phyloP scores from a whole-genome alignment of 2,888 invertebrate species.

The Volucella zonaria region DNA sequence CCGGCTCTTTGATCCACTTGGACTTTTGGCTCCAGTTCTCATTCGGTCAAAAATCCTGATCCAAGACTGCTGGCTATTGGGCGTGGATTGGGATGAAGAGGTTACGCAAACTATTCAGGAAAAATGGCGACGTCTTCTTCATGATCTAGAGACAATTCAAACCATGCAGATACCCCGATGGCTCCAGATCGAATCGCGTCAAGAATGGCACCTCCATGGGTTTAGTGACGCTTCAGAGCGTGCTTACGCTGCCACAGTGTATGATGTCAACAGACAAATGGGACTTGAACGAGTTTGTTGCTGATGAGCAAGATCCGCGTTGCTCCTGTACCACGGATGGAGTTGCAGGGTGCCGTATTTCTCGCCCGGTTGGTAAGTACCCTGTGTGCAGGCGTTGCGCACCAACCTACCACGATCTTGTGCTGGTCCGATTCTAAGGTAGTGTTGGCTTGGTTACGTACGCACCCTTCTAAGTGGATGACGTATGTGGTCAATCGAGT shows the following conservation, averaged over 20 bases:
- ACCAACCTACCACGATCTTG: slow-evolving; percentile 7
- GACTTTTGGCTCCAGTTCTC: slow-evolving; percentile 5
- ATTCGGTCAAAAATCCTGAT: slow-evolving; percentile 2
- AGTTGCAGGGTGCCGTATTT: slow-evolving; percentile 6
- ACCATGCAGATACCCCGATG: no score
- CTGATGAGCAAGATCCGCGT: slow-evolving; percentile 9
- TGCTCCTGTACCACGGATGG: slow-evolving; percentile 20
- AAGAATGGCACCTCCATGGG: not conserved
- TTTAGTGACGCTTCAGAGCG: slow-evolving; percentile 25
- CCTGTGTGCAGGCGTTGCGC: not conserved
- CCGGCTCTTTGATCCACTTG: not conserved
- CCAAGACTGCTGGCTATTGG: slow-evolving; percentile 9
- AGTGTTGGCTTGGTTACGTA: slow-evolving; percentile 2
- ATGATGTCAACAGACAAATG: slow-evolving; percentile 5
- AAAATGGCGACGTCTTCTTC: no score
- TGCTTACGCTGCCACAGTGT: slow-evolving; percentile 16
- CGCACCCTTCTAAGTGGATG: slow-evolving; percentile 17
- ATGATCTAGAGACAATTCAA: not conserved
- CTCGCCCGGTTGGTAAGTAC: not conserved
- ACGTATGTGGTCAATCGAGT: slow-evolving; percentile 14
- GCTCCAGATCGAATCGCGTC: no score
- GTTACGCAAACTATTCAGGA: not conserved
- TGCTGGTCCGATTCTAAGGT: slow-evolving; percentile 22
- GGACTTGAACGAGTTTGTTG: not conserved
- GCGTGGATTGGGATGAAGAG: slow-evolving; percentile 12